Percentiles rank a stretch among this genome's conserved stretches.
phyloP scores from a whole-genome alignment of 35 echinoderm and acorn worm species.

The Apostichopus californicus region DNA sequence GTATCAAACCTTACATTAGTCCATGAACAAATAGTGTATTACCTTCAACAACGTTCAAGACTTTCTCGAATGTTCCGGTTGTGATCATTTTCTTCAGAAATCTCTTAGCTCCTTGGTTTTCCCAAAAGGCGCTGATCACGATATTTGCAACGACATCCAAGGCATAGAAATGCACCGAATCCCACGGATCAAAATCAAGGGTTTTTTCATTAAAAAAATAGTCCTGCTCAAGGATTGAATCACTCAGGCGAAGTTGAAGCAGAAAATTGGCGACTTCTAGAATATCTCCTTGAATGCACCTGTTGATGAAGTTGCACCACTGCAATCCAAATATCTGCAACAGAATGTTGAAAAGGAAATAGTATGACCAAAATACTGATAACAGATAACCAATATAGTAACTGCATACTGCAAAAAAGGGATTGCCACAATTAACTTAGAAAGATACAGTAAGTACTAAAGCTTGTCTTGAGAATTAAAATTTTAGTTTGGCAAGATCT shows the following conservation, averaged over 20 bases:
- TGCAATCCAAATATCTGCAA: conserved; percentile 14
- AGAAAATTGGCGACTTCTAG: conserved; percentile 33
- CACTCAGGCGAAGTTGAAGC: conserved; percentile 28
- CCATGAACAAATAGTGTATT: neutral
- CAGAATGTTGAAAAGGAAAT: neutral
- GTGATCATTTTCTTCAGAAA: conserved; percentile 31
- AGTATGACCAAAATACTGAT: too few relatives aligned
- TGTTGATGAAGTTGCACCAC: conserved; percentile 54
- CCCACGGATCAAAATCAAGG: conserved; percentile 44
- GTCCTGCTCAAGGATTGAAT: conserved; percentile 33
- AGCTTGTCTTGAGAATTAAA: too few relatives aligned
- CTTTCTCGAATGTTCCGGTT: conserved; percentile 40
- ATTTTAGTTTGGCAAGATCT: too few relatives aligned
- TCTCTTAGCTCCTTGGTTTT: conserved; percentile 49
- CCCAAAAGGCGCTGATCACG: conserved; percentile 58
- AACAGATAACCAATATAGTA: too few relatives aligned
- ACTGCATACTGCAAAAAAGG: too few relatives aligned
- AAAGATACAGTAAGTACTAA: too few relatives aligned
- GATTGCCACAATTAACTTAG: too few relatives aligned
- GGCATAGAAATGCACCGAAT: conserved; percentile 63
- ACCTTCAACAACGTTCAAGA: conserved; percentile 57
- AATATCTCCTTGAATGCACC: conserved; percentile 45
- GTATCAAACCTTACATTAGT: neutral
- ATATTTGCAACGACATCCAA: conserved; percentile 62
- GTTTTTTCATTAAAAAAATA: neutral